Conservation (phyloP, 2,888 invertebrate species). For the Ichneumoninae sp. region DNA sequence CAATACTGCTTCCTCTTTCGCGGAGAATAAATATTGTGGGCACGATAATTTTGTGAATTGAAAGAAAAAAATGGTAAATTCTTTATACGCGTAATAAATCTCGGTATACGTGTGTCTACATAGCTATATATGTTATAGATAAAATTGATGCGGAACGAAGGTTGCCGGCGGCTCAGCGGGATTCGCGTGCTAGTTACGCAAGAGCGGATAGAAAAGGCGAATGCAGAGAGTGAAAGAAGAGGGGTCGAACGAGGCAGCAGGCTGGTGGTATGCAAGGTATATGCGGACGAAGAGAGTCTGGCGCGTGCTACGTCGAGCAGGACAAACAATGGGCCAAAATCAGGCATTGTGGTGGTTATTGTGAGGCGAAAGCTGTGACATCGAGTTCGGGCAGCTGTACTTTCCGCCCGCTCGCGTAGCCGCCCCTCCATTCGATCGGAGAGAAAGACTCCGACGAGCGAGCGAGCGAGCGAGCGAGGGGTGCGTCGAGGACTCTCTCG, state of each 20-base stretch:
- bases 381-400: constrained; percentile 81
- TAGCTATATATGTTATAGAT: background rate
- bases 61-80: background rate
- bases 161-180: constrained; percentile 5
- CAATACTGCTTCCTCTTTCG: no score
- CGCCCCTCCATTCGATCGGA: constrained; percentile 38
- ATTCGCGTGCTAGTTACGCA: constrained; percentile 27
- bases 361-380: constrained; percentile 83
- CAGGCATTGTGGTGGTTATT: constrained; percentile 82
- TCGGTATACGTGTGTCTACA: background rate
- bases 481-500: constrained; percentile 36
- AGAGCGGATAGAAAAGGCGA: constrained; percentile 23
- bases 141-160: constrained; percentile 22
- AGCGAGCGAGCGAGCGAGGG: constrained; percentile 39
- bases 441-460: constrained; percentile 43
- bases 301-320: constrained; percentile 76
- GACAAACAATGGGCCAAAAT: constrained; percentile 81
- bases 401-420: constrained; percentile 65
- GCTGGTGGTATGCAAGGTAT: constrained; percentile 64
- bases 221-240: constrained; percentile 15
- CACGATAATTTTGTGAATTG: background rate
- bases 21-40: no score
- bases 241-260: constrained; percentile 35
- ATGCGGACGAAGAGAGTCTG: constrained; percentile 66
- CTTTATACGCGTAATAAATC: background rate